A percentile compares a stretch with the other conserved stretches of the same genome.
phyloP scores from a whole-genome alignment of 2,113 vertebrate genomes.

The Myodes glareolus region DNA sequence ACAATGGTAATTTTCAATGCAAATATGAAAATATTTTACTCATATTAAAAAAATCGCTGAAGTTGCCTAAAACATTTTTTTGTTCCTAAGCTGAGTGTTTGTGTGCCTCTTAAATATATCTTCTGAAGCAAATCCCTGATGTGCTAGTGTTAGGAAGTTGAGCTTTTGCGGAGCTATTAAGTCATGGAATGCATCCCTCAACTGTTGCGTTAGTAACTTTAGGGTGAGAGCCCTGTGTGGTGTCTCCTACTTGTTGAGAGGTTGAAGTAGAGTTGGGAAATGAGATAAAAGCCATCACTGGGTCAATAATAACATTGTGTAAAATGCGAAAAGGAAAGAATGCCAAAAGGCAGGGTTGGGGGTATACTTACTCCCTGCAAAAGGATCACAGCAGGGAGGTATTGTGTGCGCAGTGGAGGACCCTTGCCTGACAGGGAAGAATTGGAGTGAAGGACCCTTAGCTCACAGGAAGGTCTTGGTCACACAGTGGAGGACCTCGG shows the following conservation, averaged over 20 bases:
- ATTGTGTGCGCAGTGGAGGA: not conserved
- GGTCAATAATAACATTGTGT: not conserved
- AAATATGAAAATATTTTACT: not conserved
- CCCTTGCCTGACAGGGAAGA: not conserved
- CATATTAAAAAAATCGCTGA: not conserved
- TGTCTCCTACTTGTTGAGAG: not conserved
- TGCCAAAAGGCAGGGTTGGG: not conserved
- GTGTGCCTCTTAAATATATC: no score
- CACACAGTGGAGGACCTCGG: not conserved
- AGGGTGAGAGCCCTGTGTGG: not conserved
- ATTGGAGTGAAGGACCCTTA: not conserved
- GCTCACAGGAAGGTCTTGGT: not conserved
- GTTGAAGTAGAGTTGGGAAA: not conserved
- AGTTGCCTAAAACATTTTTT: not conserved
- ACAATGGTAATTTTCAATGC: not conserved
- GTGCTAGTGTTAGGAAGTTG: not conserved
- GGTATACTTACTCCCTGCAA: not conserved
- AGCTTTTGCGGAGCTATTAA: not conserved
- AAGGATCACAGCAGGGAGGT: not conserved
- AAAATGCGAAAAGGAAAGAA: no score
- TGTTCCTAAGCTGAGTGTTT: not conserved
- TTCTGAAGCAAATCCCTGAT: no score
- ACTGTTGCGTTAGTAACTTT: not conserved
- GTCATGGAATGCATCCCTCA: accelerated
- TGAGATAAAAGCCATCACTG: not conserved